Base-by-base conservation (phyloP, 2,113 vertebrate genomes). In the Glaucidium brasilianum region DNA sequence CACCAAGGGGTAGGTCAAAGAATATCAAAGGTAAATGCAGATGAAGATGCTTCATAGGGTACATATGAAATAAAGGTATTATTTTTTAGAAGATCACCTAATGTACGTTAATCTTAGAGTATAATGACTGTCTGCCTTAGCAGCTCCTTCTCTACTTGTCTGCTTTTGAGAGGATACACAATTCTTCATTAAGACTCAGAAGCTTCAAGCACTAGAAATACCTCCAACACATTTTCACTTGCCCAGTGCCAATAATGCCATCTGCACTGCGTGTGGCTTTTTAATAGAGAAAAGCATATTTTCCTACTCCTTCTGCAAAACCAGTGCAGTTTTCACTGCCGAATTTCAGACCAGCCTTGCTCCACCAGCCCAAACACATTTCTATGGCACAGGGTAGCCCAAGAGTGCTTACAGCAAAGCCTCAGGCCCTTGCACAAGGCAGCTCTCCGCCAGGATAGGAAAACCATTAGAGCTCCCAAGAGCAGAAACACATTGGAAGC, bases 341-440 rank as follows among this genome's bases (percentile, higher is more conserved):
- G 3, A 5, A 62, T 49, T 86, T 37, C 50, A 23, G 35, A 25
- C 39, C 15, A 16, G 68, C 37, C 47, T 62, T 32, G 26, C 23
- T 73, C 37, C 29, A 8, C 23, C 45, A 62, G 73, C 53, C 50
- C 10, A 4, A 53, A 21, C 1, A 1, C 15, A 17, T 47, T 89
- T 35, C 71, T 39, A 27, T 9, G 4, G 64, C 56, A 20, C 64
- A 23, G 21, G 69, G 66, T 4, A 76, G 32, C 50, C 37, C 66
- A n/a, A 0, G 0, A 49, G 67, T 7, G 4, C 50, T 18, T 0
- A 0, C 76, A 90, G 75, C 35, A 52, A 85, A 96, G 35, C 49
- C 75, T 76, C 39, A 7, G 14, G 34, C 2, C 4, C 49, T 85
- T 22, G 15, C 50, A 41, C 1, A 16, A 69, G 63, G 63, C 69